Evolutionary conservation across 2,113 vertebrate genomes (phyloP).

Genomic region (Talpa occidentalis): DNA sequence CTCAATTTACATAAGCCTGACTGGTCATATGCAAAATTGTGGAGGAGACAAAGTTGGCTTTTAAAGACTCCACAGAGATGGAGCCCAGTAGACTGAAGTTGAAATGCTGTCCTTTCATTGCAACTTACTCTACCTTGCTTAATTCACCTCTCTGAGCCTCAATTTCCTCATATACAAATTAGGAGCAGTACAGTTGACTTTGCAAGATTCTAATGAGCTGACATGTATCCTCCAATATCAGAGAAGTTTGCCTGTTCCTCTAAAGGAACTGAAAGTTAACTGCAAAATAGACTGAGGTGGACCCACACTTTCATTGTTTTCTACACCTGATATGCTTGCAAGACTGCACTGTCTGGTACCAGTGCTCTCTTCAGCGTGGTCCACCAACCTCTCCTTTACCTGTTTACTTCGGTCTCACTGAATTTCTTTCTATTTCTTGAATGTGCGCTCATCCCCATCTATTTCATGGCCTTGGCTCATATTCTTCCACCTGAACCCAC

Average conservation of each 20-base stretch:
- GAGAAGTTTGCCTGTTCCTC: background rate
- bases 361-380: background rate
- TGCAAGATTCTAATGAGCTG: background rate
- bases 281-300: background rate
- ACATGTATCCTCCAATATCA: background rate
- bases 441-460: background rate
- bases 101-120: background rate
- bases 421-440: background rate
- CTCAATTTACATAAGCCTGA: background rate
- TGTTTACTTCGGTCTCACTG: background rate
- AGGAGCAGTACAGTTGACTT: background rate
- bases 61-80: background rate
- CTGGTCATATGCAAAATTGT: background rate
- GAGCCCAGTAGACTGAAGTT: background rate
- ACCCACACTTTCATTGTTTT: background rate
- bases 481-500: background rate
- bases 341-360: background rate
- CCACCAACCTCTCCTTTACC: background rate
- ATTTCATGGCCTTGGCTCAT: background rate
- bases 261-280: background rate
- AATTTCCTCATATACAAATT: background rate
- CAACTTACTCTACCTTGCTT: background rate
- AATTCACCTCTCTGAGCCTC: background rate
- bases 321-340: background rate
- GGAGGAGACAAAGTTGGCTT: conserved; percentile 22